Percentiles rank a stretch among this genome's conserved stretches.
These are phyloP conservation scores for Drosophila leonis DNA, from an alignment of 2,888 invertebrate species.

Conservation along the genomic window DNA sequence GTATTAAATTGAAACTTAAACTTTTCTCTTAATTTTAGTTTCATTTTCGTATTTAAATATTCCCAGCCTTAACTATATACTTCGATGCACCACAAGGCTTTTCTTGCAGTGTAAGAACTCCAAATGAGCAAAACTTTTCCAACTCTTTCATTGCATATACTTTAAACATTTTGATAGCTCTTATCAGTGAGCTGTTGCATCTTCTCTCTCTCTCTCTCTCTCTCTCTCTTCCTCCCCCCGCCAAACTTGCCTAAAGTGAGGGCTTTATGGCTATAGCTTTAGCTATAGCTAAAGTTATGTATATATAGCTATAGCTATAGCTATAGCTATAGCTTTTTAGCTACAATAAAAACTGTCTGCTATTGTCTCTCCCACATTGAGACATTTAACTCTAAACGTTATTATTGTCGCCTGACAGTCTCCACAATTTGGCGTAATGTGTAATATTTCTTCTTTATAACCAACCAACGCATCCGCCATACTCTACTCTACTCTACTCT, in stretches of 20 bases:
- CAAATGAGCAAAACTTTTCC: slow-evolving; percentile 6
- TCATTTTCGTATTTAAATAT: too few species aligned
- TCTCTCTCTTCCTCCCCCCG: not conserved
- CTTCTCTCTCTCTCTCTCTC: not conserved
- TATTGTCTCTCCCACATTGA: slow-evolving; percentile 11
- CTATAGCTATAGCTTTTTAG: slow-evolving; percentile 31
- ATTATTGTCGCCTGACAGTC: slow-evolving; percentile 85
- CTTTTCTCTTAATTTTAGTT: not conserved
- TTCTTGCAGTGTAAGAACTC: not conserved
- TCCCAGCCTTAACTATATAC: too few species aligned
- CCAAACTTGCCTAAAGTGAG: not conserved
- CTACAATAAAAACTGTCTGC: slow-evolving; percentile 58
- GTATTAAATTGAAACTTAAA: too few species aligned
- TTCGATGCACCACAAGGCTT: too few species aligned
- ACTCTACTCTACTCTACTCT: not conserved
- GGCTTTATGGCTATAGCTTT: slow-evolving; percentile 12
- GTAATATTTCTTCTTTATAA: slow-evolving; percentile 85
- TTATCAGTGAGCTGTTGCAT: slow-evolving; percentile 49
- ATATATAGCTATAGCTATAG: slow-evolving; percentile 24
- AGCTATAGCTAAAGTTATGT: slow-evolving; percentile 32
- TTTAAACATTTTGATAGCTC: slow-evolving; percentile 22
- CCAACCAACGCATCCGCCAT: slow-evolving; percentile 68
- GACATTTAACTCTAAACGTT: slow-evolving; percentile 74
- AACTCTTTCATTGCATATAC: not conserved
- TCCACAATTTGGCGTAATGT: slow-evolving; percentile 84